Base-by-base conservation (phyloP, 1,140 invertebrate genomes). In the Andricus grossulariae region DNA sequence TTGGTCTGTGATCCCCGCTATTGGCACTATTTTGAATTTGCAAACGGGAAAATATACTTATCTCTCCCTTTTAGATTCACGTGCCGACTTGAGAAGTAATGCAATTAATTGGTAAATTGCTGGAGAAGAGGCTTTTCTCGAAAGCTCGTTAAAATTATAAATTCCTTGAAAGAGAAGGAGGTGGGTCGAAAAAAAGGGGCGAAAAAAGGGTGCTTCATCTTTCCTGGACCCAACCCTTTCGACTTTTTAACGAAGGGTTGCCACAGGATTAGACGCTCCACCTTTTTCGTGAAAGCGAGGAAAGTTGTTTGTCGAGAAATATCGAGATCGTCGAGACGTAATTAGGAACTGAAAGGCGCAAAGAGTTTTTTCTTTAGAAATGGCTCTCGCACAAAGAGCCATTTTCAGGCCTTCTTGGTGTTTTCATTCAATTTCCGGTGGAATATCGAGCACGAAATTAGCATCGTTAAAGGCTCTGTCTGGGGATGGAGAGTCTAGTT, bases 281-380 rank as follows among this genome's bases (percentile, higher is more conserved):
- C 25, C 57, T 32, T 13, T 25, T 10, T 39, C 25, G 12, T 5
- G 39, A 66, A 6, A 13, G 1, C 21, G 25, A 5, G 21, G 39
- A 15, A 66, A 66, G 15, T 66, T 66, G 12, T 66, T 66, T 66
- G 7, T 66, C 25, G 32, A 66, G 39, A 66, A 54, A 54, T 54
- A 52, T 15, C 25, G 25, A 25, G 1, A 25, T 52, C 51, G 15
- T 52, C 51, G 51, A 16, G 51, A 52, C 15, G 10, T 25, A 25
- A 25, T 25, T 2, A 25, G 25, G 25, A 25, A 25, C 25, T 25
- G 3, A 25, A 25, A 25, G 25, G 25, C 25, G 25, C 1, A 25
- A 25, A 25, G 25, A 2, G 25, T 25, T 32, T 32, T 32, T 32
- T 32, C 5, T 32, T 32, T 32, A 32, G 25, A 32, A 51, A 51